These are phyloP conservation scores for Amiota minor DNA, from an alignment of 2,888 invertebrate species.

Conservation along the genomic window DNA sequence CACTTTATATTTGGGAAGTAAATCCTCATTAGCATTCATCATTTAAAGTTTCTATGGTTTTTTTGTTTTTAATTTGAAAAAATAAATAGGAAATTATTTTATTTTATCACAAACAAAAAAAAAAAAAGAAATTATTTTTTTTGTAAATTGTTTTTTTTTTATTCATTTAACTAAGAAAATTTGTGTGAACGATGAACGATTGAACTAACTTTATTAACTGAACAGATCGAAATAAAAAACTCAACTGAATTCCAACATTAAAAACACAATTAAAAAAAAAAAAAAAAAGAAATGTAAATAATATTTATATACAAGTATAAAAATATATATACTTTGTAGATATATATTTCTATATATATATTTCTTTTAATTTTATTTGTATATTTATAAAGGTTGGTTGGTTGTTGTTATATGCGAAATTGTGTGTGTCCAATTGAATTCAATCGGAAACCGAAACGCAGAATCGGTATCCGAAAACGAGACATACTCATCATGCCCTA, in stretches of 20 bases:
- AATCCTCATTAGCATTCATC: not conserved
- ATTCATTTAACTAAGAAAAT: slow-evolving; percentile 7
- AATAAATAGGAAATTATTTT: not conserved
- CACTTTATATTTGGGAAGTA: not conserved
- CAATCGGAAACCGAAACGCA: slow-evolving; percentile 11
- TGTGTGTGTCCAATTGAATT: slow-evolving; percentile 70
- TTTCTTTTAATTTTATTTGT: not conserved
- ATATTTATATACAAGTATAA: not conserved
- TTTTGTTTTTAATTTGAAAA: not conserved
- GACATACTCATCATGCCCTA: too few relatives aligned
- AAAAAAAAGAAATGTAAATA: not conserved
- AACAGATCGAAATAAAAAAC: slow-evolving; percentile 74
- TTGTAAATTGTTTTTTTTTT: slow-evolving; percentile 13
- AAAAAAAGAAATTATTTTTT: slow-evolving; percentile 25
- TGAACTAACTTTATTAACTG: slow-evolving; percentile 70
- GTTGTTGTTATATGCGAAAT: slow-evolving; percentile 31
- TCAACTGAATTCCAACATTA: slow-evolving; percentile 72
- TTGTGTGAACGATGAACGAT: slow-evolving; percentile 63
- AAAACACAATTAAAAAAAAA: slow-evolving; percentile 66
- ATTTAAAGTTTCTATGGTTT: slow-evolving; percentile 12
- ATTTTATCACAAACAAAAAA: slow-evolving; percentile 1
- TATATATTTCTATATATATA: not conserved
- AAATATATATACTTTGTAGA: not conserved
- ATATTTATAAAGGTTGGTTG: slow-evolving; percentile 3
- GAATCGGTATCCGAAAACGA: not conserved